phyloP scores from a whole-genome alignment of 2,113 vertebrate genomes.

The Otus sunia region DNA sequence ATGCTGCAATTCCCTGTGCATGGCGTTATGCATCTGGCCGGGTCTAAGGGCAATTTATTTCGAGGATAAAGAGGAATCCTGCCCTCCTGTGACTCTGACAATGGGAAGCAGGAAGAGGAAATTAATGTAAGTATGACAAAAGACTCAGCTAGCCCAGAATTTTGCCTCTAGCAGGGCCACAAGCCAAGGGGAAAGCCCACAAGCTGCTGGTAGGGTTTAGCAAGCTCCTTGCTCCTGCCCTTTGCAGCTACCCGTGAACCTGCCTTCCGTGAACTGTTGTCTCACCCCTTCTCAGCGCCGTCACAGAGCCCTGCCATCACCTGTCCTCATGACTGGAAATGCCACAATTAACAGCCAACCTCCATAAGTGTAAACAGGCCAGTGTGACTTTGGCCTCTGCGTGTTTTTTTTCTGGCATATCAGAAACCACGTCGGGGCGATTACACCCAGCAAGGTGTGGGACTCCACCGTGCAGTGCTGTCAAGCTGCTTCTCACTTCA shows the following conservation, averaged over 20 bases:
- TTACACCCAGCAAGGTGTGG: not conserved
- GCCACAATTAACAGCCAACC: not conserved
- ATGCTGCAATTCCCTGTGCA: not conserved
- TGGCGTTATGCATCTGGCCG: not conserved
- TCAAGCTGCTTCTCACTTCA: not conserved
- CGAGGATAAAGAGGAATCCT: not conserved
- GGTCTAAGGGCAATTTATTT: not conserved
- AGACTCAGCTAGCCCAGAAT: not conserved
- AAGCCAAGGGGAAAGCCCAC: not conserved
- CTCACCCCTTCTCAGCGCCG: not conserved
- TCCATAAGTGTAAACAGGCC: not conserved
- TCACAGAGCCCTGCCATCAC: not conserved
- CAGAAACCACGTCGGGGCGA: not conserved
- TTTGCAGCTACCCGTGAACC: not conserved
- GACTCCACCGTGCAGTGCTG: not conserved
- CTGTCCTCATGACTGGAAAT: not conserved
- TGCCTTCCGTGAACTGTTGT: rapidly evolving
- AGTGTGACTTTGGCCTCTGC: not conserved
- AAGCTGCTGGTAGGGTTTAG: not conserved
- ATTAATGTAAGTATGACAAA: not conserved
- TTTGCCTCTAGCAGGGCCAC: not conserved
- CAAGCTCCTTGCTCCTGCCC: not conserved
- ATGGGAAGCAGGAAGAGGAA: not conserved
- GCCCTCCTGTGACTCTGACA: not conserved
- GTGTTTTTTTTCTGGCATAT: too few relatives aligned